phyloP scores from a whole-genome alignment of 1,140 invertebrate genomes.

The Lepidurus apus region DNA sequence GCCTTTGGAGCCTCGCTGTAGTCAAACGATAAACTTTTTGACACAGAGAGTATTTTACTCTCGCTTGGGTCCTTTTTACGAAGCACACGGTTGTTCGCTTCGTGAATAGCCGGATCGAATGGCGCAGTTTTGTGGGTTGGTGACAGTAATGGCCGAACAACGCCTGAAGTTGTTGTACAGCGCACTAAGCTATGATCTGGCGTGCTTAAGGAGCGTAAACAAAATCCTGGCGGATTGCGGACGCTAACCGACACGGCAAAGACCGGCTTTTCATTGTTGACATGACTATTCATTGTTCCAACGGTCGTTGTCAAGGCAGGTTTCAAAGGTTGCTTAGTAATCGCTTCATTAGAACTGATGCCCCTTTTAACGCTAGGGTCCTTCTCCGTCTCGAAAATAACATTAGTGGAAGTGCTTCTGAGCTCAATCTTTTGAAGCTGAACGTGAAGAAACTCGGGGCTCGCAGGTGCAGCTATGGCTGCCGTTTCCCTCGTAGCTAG shows the following conservation, averaged over 20 bases:
- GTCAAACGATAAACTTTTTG: not conserved
- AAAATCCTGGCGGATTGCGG: not conserved
- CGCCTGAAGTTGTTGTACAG: not conserved
- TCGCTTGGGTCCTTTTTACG: not conserved
- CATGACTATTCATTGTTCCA: not conserved
- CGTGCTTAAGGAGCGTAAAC: not conserved
- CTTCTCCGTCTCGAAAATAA: not conserved
- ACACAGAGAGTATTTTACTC: not conserved
- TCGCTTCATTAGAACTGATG: not conserved
- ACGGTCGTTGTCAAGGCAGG: not conserved
- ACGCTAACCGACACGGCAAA: not conserved
- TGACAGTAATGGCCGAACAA: not conserved
- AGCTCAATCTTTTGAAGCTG: conserved; percentile 25
- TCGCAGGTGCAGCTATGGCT: not conserved
- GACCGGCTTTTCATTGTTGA: not conserved
- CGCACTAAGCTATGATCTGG: not conserved
- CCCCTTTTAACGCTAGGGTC: not conserved
- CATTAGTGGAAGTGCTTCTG: not conserved
- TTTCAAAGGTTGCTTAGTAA: not conserved
- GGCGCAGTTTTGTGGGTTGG: not conserved
- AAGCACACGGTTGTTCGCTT: not conserved
- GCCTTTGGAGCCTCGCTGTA: not conserved
- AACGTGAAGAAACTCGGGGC: conserved; percentile 22
- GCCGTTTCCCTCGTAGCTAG: not conserved
- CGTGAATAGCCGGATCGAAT: not conserved